phyloP scores from a whole-genome alignment of 37 sponge, comb jelly and placozoan genomes.

The Halichondria panicea region DNA sequence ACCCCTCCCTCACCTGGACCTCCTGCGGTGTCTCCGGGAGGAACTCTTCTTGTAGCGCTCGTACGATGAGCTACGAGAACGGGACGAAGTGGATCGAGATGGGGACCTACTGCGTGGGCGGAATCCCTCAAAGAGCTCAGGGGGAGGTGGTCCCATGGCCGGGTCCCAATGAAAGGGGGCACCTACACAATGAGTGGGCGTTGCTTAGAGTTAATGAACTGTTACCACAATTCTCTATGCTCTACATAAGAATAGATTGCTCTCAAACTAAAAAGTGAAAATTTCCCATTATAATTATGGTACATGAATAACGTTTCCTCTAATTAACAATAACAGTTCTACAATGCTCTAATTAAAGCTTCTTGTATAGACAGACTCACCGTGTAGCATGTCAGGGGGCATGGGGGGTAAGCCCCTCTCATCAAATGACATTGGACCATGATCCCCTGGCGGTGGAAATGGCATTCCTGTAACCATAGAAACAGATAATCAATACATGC shows the following conservation, averaged over 20 bases:
- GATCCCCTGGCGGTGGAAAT: slow-evolving; percentile 40
- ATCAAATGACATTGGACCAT: slow-evolving; percentile 39
- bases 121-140: slow-evolving; percentile 36
- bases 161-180: slow-evolving; percentile 71
- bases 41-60: slow-evolving; percentile 15
- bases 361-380: too few relatives aligned
- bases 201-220: too few relatives aligned
- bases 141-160: slow-evolving; percentile 62
- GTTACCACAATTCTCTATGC: too few relatives aligned
- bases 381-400: too few relatives aligned
- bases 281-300: too few relatives aligned
- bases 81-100: slow-evolving; percentile 29
- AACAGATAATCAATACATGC: too few relatives aligned
- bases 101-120: slow-evolving; percentile 29
- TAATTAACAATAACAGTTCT: too few relatives aligned
- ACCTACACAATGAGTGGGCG: neutral
- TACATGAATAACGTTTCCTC: too few relatives aligned
- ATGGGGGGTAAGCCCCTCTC: slow-evolving; percentile 33
- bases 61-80: slow-evolving; percentile 60
- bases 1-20: slow-evolving; percentile 17
- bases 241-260: too few relatives aligned
- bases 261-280: too few relatives aligned
- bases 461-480: too few relatives aligned
- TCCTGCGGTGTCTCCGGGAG: slow-evolving; percentile 22
- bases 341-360: too few relatives aligned